Evolutionary conservation across 2,797 vertebrate genomes (phyloP).

Genomic region (Melanotaenia nigrans): DNA sequence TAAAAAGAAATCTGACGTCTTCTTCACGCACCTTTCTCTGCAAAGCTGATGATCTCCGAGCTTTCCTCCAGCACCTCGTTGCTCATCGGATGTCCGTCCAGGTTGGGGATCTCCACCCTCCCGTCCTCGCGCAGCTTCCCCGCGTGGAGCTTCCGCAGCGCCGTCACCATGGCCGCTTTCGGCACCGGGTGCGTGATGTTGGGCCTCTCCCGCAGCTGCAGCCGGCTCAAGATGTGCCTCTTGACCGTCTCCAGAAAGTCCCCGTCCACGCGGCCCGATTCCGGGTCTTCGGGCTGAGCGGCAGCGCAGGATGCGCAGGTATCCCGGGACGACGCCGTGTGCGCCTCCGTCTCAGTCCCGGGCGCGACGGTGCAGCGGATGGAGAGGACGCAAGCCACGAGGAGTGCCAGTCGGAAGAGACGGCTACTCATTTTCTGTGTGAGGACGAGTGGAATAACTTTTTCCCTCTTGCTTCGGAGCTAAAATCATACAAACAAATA

Average conservation of each 20-base stretch:
- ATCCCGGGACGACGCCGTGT: conserved; percentile 74
- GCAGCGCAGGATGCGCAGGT: conserved; percentile 88
- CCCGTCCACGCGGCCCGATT: conserved; percentile 82
- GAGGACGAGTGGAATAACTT: conserved; percentile 42
- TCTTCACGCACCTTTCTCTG: conserved; percentile 88
- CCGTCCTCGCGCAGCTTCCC: conserved; percentile 93
- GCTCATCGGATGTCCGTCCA: conserved; percentile 90
- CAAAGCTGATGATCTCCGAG: conserved; percentile 98
- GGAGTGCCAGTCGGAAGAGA: conserved; percentile 69
- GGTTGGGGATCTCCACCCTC: conserved; percentile 90
- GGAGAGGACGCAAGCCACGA: conserved; percentile 77
- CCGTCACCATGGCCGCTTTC: conserved; percentile 93
- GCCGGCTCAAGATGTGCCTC: conserved; percentile 88
- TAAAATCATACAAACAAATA: conserved; percentile 11
- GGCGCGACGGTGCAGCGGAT: conserved; percentile 81
- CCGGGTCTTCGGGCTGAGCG: conserved; percentile 61
- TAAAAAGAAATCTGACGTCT: no score
- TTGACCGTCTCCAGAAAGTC: conserved; percentile 90
- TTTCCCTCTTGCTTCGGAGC: conserved; percentile 33
- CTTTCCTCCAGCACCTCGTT: conserved; percentile 87
- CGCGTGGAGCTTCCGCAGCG: conserved; percentile 90
- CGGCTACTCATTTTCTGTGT: conserved; percentile 79
- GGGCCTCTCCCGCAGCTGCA: conserved; percentile 88
- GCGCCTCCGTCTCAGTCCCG: conserved; percentile 80
- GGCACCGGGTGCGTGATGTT: conserved; percentile 87